Percentiles rank a stretch among this genome's conserved stretches.
phyloP scores from a whole-genome alignment of 2,888 invertebrate genomes.

The Hipparchia sbordonii region DNA sequence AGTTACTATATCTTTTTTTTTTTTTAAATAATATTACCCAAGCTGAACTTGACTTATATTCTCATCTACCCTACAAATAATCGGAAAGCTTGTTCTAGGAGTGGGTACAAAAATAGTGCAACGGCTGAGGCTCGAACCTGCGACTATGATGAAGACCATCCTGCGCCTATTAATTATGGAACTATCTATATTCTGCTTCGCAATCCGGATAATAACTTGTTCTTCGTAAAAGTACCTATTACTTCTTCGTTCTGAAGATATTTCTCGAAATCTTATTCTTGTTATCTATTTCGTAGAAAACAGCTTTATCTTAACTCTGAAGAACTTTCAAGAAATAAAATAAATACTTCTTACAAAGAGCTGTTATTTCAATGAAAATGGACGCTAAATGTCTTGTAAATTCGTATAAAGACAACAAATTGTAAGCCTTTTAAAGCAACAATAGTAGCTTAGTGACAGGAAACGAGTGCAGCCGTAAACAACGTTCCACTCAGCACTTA shows the following conservation, averaged over 20 bases:
- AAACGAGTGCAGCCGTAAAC: neutral
- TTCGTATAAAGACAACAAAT: neutral
- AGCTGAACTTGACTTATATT: too few relatives aligned
- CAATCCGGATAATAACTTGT: neutral
- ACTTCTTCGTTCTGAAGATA: neutral
- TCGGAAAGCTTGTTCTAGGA: too few relatives aligned
- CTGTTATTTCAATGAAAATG: neutral
- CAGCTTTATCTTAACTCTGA: neutral
- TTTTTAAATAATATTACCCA: too few relatives aligned
- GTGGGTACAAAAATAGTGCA: too few relatives aligned
- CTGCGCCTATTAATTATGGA: too few relatives aligned
- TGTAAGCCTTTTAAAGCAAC: neutral
- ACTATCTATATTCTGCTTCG: too few relatives aligned
- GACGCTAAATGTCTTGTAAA: slow-evolving; percentile 1
- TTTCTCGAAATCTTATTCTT: neutral
- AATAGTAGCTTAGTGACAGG: neutral
- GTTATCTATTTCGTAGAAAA: neutral
- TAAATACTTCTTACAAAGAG: neutral
- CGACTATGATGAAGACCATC: too few relatives aligned
- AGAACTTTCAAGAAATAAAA: neutral
- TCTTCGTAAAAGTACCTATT: neutral
- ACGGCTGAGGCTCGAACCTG: too few relatives aligned
- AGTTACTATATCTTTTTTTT: too few relatives aligned
- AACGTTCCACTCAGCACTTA: neutral
- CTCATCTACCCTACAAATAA: too few relatives aligned